Evolutionary conservation across 2,888 invertebrate genomes (phyloP).

Genomic region (Epinotia ramella): DNA sequence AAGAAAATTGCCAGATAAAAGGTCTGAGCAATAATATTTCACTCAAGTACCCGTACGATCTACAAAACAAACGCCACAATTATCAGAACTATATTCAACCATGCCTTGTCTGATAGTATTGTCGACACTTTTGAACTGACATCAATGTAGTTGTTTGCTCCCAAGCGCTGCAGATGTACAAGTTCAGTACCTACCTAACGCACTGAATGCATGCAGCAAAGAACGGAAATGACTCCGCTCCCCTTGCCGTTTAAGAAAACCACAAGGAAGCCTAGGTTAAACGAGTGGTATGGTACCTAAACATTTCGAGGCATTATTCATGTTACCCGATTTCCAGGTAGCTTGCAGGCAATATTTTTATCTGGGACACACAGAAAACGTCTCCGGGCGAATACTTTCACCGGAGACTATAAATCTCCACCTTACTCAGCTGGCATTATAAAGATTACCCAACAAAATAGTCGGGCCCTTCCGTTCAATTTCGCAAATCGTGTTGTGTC

Average conservation of each 20-base stretch:
- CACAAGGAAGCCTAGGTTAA: slow-evolving; percentile 11
- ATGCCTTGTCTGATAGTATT: no score
- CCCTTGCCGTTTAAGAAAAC: slow-evolving; percentile 1
- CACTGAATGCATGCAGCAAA: not conserved
- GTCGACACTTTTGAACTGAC: no score
- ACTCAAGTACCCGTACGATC: not conserved
- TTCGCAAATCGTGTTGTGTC: slow-evolving; percentile 69
- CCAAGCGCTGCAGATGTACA: no score
- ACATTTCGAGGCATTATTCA: slow-evolving; percentile 28
- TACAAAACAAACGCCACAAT: no score
- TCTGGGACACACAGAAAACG: slow-evolving; percentile 33
- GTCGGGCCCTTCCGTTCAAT: slow-evolving; percentile 71
- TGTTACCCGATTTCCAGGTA: slow-evolving; percentile 36
- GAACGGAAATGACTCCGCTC: not conserved
- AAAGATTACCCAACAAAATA: slow-evolving; percentile 69
- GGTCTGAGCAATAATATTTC: not conserved
- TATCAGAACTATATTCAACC: no score
- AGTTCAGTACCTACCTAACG: not conserved
- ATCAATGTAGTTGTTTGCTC: no score
- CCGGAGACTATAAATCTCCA: slow-evolving; percentile 43
- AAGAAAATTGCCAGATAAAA: not conserved
- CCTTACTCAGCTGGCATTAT: slow-evolving; percentile 60
- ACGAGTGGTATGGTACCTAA: slow-evolving; percentile 11
- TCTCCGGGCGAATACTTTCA: slow-evolving; percentile 38
- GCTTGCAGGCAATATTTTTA: slow-evolving; percentile 37